These are phyloP conservation scores for Drosophila atripex DNA, from an alignment of 2,888 invertebrate genomes.

Conservation along the genomic window DNA sequence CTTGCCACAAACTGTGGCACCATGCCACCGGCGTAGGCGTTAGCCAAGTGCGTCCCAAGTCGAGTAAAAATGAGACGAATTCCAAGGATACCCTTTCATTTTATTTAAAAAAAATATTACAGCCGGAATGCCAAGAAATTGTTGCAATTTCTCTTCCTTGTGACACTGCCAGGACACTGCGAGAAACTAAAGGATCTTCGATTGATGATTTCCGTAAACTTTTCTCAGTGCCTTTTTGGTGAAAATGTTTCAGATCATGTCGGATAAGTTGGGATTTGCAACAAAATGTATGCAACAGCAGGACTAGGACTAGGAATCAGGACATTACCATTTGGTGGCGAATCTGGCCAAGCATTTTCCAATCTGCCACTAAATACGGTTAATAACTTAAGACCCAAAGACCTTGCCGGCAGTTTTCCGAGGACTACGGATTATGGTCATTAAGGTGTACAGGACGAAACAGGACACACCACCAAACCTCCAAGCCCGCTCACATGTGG, in stretches of 20 bases:
- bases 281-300: conserved; percentile 27
- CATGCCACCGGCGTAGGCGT: conserved; percentile 34
- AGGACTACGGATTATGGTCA: conserved; percentile 64
- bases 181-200: background rate
- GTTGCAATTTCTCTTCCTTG: conserved; percentile 3
- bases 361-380: conserved; percentile 34
- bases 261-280: conserved; percentile 8
- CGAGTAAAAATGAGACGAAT: conserved; percentile 23
- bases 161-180: background rate
- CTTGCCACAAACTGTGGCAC: conserved; percentile 70
- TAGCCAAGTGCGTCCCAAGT: conserved; percentile 54
- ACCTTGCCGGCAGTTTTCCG: too few relatives aligned
- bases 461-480: background rate
- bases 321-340: background rate
- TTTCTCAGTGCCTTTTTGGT: background rate
- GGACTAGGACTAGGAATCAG: background rate
- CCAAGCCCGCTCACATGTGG: conserved; percentile 19
- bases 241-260: background rate
- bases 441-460: conserved; percentile 46
- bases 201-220: background rate
- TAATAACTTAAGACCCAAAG: conserved; percentile 40
- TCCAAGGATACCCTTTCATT: background rate
- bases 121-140: conserved; percentile 20
- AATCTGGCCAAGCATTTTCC: conserved; percentile 34
- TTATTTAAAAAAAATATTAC: conserved; percentile 1